A percentile compares a stretch with the other conserved stretches of the same genome.
Conservation (phyloP, 2,888 invertebrate species). For the Parnassius glacialis region DNA sequence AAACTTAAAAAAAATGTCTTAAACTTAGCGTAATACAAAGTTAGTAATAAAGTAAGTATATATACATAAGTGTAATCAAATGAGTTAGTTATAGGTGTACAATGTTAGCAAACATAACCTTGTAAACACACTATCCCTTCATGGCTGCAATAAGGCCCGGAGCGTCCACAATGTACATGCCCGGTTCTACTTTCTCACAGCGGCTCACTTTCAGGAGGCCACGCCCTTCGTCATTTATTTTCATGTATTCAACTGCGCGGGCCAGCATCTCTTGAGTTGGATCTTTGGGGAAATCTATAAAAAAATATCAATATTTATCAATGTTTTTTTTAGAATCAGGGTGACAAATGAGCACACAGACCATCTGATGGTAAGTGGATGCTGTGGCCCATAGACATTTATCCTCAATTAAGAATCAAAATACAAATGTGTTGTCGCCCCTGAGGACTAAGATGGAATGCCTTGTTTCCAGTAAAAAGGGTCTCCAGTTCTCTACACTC, state of each 20-base stretch:
- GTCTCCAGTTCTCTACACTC: too few species aligned
- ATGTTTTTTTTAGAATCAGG: too few species aligned
- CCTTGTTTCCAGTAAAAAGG: too few species aligned
- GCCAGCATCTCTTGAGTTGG: conserved; percentile 36
- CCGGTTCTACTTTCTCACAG: conserved; percentile 33
- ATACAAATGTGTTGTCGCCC: too few species aligned
- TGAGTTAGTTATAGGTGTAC: too few species aligned
- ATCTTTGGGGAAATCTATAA: conserved; percentile 46
- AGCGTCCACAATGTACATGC: conserved; percentile 43
- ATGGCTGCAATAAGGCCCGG: conserved; percentile 47
- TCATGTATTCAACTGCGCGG: conserved; percentile 39
- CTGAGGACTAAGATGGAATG: too few species aligned
- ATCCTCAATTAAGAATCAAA: too few species aligned
- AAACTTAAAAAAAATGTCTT: background rate
- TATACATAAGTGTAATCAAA: background rate
- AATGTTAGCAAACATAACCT: too few species aligned
- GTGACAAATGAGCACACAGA: too few species aligned
- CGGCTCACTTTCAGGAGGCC: conserved; percentile 39
- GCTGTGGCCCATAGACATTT: too few species aligned
- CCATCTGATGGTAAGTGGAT: too few species aligned
- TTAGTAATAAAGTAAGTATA: background rate
- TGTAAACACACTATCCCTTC: conserved; percentile 10
- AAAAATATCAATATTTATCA: background rate
- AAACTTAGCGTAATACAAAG: background rate
- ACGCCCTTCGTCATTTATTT: conserved; percentile 41